Evolutionary conservation across 2,797 vertebrate genomes (phyloP).

Genomic region (Syngnathus rostellatus): DNA sequence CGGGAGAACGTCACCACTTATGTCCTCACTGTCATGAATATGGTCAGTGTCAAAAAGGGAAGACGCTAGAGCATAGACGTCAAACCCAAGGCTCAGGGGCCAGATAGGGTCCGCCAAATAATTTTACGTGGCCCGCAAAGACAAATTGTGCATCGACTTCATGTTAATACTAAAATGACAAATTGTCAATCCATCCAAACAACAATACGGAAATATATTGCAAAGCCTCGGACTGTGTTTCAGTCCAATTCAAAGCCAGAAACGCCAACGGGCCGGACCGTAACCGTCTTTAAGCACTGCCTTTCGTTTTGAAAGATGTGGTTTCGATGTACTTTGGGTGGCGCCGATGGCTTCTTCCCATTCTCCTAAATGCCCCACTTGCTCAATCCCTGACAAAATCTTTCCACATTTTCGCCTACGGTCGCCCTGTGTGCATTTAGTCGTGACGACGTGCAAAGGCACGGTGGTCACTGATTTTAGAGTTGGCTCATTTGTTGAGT

Average conservation of each 20-base stretch:
- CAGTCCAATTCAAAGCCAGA: not conserved
- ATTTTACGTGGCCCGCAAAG: too few species aligned
- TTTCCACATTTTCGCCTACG: not conserved
- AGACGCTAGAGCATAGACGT: not conserved
- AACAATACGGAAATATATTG: not conserved
- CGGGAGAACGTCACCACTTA: conserved; percentile 92
- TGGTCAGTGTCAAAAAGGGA: conserved; percentile 67
- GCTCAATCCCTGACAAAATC: not conserved
- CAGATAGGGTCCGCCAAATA: too few species aligned
- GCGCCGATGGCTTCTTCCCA: conserved; percentile 3
- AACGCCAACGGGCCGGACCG: not conserved
- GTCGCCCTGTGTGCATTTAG: not conserved
- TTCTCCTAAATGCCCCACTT: not conserved
- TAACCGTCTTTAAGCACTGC: not conserved
- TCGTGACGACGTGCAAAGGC: not conserved
- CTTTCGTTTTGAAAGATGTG: not conserved
- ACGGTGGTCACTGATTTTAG: not conserved
- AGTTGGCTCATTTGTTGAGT: conserved; percentile 3
- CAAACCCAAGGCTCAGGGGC: too few species aligned
- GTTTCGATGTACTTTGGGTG: not conserved
- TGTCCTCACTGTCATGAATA: conserved; percentile 97
- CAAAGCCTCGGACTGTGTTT: not conserved
- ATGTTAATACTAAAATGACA: too few species aligned
- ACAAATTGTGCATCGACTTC: too few species aligned
- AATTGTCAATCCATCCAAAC: too few species aligned